A percentile compares a stretch with the other conserved stretches of the same genome.
phyloP scores from a whole-genome alignment of 2,888 invertebrate species.

The Agrotis exclamationis region DNA sequence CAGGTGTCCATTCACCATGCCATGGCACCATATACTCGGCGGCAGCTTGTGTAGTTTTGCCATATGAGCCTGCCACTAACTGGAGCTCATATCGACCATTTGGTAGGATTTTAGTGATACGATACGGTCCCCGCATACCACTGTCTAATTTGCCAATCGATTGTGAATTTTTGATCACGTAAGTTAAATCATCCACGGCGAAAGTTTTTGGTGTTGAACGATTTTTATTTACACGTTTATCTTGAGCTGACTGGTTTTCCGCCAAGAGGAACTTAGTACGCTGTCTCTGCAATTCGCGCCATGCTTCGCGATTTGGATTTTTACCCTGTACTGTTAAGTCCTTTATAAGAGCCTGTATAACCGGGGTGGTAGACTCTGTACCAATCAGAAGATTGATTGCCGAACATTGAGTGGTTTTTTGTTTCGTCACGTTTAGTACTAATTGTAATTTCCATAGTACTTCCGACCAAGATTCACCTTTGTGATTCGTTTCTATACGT shows the following conservation, averaged over 20 bases:
- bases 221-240: no score
- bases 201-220: no score
- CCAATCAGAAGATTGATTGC: conserved; percentile 5
- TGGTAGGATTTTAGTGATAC: no score
- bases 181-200: no score
- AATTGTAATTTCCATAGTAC: conserved; percentile 4
- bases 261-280: no score
- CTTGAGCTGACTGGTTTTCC: no score
- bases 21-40: background rate
- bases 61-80: background rate
- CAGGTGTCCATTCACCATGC: no score
- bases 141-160: no score
- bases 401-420: conserved; percentile 1
- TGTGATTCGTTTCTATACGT: conserved; percentile 1
- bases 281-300: background rate
- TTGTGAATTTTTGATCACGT: no score
- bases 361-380: conserved; percentile 1
- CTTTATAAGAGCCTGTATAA: conserved; percentile 3
- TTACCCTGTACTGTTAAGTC: conserved; percentile 1
- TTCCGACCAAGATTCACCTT: background rate
- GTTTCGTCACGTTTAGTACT: conserved; percentile 1
- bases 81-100: no score
- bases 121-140: no score
- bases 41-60: background rate
- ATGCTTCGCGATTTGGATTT: conserved; percentile 11